Percentiles rank a stretch among this genome's conserved stretches.
Conservation (phyloP, 2,888 invertebrate genomes). For the Mesorhabditis sp. region DNA sequence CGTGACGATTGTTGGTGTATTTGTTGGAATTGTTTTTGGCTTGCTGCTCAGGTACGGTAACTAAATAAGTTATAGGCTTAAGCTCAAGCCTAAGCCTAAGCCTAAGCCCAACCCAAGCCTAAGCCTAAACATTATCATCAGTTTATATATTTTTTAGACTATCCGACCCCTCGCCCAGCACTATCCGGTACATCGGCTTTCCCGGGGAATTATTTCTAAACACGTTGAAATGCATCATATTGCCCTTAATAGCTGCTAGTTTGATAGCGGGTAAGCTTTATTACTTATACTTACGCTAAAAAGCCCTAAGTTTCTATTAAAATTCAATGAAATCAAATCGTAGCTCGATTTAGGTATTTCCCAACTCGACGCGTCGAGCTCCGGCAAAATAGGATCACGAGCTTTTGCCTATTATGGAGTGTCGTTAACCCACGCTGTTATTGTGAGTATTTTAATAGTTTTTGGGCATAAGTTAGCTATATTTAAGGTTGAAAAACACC, state of each 20-base stretch:
- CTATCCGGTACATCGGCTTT: constrained; percentile 6
- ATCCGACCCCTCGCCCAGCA: not conserved
- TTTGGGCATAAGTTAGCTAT: not conserved
- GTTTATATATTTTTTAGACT: constrained; percentile 3
- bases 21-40: constrained; percentile 29
- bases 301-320: not conserved
- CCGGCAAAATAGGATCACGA: constrained; percentile 67
- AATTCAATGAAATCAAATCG: constrained; percentile 8
- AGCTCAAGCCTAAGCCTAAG: no score
- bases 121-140: not conserved
- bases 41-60: constrained; percentile 17
- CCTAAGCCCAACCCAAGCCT: no score
- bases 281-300: not conserved
- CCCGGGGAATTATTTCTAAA: not conserved
- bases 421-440: not conserved
- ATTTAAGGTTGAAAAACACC: no score
- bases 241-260: not conserved
- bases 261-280: not conserved
- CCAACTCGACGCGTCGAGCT: constrained; percentile 67
- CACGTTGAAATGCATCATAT: constrained; percentile 4
- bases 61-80: no score
- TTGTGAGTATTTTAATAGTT: not conserved
- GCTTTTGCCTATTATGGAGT: constrained; percentile 66
- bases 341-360: constrained; percentile 64
- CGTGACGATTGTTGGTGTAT: constrained; percentile 28